Conservation (phyloP, 2,113 vertebrate species). For the Phrynosoma platyrhinos region DNA sequence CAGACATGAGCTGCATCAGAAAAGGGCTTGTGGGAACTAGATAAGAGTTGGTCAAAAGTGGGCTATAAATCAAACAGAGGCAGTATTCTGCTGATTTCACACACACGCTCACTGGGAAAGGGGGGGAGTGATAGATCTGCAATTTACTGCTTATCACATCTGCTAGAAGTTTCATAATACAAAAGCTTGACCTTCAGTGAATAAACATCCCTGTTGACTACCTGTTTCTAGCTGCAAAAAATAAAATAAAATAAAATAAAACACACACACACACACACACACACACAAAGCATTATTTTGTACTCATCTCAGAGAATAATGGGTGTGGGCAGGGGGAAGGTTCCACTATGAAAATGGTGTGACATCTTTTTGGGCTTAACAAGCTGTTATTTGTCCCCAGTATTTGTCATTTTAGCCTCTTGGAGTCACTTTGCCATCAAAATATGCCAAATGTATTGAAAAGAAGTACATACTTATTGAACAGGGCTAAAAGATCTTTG, state of each 20-base stretch:
- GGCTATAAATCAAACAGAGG: constrained; percentile 93
- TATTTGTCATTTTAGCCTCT: constrained; percentile 62
- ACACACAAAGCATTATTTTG: background rate
- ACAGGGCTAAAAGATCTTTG: constrained; percentile 59
- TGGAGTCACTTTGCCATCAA: constrained; percentile 62
- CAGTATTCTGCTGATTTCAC: constrained; percentile 87
- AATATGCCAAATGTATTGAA: constrained; percentile 59
- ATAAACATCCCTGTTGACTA: constrained; percentile 80
- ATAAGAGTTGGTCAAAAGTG: constrained; percentile 94
- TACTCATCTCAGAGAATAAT: constrained; percentile 33
- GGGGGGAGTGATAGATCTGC: constrained; percentile 84
- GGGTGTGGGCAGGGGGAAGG: constrained; percentile 39
- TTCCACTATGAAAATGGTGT: constrained; percentile 40
- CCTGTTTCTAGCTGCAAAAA: constrained; percentile 66
- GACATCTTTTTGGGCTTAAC: constrained; percentile 59
- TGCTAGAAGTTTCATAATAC: constrained; percentile 88
- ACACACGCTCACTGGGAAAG: constrained; percentile 67
- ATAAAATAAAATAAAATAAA: too few species aligned
- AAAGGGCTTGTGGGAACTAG: constrained; percentile 92
- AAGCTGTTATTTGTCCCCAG: constrained; percentile 53
- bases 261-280: background rate
- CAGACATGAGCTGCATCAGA: constrained; percentile 90
- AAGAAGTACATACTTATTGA: constrained; percentile 65
- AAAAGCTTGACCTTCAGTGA: constrained; percentile 89
- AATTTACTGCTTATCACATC: constrained; percentile 92